phyloP scores from a whole-genome alignment of 1,140 invertebrate genomes.

The Lithobius niger region DNA sequence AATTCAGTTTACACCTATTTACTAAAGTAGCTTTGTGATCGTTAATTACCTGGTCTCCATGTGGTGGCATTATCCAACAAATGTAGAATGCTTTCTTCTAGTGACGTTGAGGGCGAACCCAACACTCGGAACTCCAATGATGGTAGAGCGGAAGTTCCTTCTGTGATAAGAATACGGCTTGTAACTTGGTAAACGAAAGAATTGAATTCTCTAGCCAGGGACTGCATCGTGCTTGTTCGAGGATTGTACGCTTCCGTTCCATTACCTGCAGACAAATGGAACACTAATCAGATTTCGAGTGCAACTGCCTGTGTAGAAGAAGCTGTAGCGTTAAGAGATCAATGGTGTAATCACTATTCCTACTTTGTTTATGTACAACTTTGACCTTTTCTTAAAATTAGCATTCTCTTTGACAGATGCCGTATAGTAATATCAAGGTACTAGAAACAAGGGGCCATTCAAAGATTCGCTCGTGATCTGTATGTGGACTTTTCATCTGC shows the following conservation, averaged over 20 bases:
- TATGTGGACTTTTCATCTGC: no score
- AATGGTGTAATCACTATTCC: background rate
- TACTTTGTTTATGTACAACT: background rate
- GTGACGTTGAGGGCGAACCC: background rate
- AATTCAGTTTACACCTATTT: background rate
- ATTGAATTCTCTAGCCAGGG: background rate
- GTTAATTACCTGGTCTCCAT: conserved; percentile 13
- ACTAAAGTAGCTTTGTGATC: background rate
- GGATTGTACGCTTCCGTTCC: background rate
- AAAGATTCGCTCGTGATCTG: no score
- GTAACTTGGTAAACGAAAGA: background rate
- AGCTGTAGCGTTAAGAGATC: background rate
- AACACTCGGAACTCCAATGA: background rate
- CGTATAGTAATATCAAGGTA: no score
- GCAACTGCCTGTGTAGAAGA: no score
- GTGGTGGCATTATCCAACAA: conserved; percentile 8
- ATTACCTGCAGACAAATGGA: background rate
- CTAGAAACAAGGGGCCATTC: no score
- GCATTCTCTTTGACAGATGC: background rate
- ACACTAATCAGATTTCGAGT: no score
- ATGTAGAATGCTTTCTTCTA: conserved; percentile 1
- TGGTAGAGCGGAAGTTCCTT: background rate
- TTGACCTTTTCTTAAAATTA: background rate
- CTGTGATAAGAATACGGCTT: background rate
- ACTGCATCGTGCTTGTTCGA: background rate